Conservation (phyloP, 2,797 vertebrate genomes). For the Limosa lapponica region DNA sequence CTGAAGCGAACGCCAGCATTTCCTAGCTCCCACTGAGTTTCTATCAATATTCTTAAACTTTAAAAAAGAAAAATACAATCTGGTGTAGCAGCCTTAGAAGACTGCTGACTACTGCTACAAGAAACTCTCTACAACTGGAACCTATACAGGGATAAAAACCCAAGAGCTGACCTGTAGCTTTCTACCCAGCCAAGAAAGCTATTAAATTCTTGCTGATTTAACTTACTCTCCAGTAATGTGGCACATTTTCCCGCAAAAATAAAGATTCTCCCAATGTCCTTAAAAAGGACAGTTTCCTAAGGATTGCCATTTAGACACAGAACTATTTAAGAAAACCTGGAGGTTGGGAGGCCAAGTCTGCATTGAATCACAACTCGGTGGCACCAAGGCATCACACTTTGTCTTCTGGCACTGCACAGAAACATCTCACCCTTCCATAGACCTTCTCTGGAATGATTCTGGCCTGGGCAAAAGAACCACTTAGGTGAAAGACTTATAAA, state of each 20-base stretch:
- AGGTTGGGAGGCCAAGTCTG: neutral
- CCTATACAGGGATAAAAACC: neutral
- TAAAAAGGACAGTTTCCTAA: neutral
- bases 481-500: neutral
- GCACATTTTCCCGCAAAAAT: neutral
- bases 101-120: conserved; percentile 38
- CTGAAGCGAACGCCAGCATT: neutral
- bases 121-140: conserved; percentile 10
- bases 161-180: neutral
- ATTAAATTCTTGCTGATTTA: conserved; percentile 3
- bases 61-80: conserved; percentile 70
- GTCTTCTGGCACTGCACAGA: neutral
- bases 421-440: neutral
- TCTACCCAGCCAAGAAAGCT: neutral
- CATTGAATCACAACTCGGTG: neutral
- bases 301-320: neutral
- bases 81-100: conserved; percentile 40
- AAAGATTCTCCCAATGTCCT: neutral
- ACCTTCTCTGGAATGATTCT: neutral
- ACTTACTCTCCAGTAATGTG: neutral
- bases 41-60: conserved; percentile 72
- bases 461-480: rapidly evolving
- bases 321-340: neutral
- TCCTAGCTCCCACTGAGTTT: conserved; percentile 62
- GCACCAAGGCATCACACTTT: neutral